Base-by-base conservation (phyloP, 1,140 invertebrate genomes). In the Drosophila pallidifrons region DNA sequence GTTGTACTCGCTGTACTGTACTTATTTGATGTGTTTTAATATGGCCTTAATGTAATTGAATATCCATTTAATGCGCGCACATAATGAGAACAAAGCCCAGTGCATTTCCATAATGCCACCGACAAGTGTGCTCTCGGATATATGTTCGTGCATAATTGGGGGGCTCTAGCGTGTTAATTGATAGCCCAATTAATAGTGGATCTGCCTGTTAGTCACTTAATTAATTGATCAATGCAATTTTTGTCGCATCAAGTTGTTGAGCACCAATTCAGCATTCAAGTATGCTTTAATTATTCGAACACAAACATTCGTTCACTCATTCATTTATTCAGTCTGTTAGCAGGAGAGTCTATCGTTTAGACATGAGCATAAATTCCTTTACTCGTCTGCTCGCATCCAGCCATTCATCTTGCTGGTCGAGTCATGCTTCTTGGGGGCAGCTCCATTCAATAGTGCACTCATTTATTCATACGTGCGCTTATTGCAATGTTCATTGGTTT, bases 401-500 rank as follows among this genome's bases (percentile, higher is more conserved):
- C 15, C 15, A 55, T 55, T 6, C 32, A 55, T 63, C 46, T 20
- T 35, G n/a, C 3, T 10, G 30, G 43, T 41, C 8, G 35, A 3
- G 35, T 3, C 41, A 46, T 38, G 38, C 52, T 59, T 28, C 43
- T 66, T 54, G 47, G 47, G 47, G 47, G 25, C 66, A 68, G 43
- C 32, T 59, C 52, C 74, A 69, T 63, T 85, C 70, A 69, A 68
- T 63, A 73, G 73, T 77, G 64, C 80, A 75, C 85, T 89, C 85
- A 83, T 78, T 87, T 87, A 87, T 87, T 87, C 83, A 87, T 88
- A 89, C 77, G 85, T 89, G 85, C 80, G 83, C 83, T 87, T 89
- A 87, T 89, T 87, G 83, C 83, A 89, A 88, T 87, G 83, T 88
- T 87, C 83, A 87, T 87, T 82, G 83, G 80, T 89, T 89, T 78